phyloP scores from a whole-genome alignment of 2,888 invertebrate species.

The Drosophila mimetica region DNA sequence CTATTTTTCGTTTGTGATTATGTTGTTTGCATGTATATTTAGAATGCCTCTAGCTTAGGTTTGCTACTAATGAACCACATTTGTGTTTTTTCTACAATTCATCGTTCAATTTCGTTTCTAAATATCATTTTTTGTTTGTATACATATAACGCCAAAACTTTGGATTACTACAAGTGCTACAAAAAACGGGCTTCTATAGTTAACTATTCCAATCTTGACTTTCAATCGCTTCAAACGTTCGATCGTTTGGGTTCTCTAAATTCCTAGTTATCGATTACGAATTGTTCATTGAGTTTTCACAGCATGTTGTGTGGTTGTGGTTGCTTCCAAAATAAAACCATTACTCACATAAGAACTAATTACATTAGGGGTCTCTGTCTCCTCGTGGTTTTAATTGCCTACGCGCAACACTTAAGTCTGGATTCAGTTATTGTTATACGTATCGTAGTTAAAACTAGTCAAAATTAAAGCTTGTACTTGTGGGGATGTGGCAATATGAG shows the following conservation, averaged over 20 bases:
- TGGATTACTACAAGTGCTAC: conserved; percentile 57
- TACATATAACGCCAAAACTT: conserved; percentile 55
- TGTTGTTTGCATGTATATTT: conserved; percentile 40
- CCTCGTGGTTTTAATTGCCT: conserved; percentile 54
- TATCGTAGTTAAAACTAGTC: conserved; percentile 39
- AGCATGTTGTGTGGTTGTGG: conserved; percentile 63
- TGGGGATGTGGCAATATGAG: conserved; percentile 19
- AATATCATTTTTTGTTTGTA: conserved; percentile 22
- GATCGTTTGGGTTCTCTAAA: conserved; percentile 31
- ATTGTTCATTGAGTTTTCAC: conserved; percentile 68
- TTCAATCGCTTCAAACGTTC: conserved; percentile 4
- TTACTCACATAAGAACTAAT: conserved; percentile 51
- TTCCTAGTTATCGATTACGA: conserved; percentile 33
- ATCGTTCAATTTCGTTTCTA: conserved; percentile 31
- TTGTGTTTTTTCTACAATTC: conserved; percentile 47
- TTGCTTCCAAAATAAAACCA: conserved; percentile 31
- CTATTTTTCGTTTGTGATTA: conserved; percentile 17
- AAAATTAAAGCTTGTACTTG: conserved; percentile 54
- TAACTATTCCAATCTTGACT: conserved; percentile 32
- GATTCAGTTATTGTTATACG: conserved; percentile 47
- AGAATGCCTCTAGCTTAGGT: conserved; percentile 60
- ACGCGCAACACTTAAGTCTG: conserved; percentile 60
- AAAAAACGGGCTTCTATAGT: conserved; percentile 52
- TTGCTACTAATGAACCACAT: conserved; percentile 68
- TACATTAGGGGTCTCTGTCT: conserved; percentile 41